Evolutionary conservation across 1,140 invertebrate genomes (phyloP), one percentile per base, ranked within the genome.

Genomic region (Cydia fagiglandana): DNA sequence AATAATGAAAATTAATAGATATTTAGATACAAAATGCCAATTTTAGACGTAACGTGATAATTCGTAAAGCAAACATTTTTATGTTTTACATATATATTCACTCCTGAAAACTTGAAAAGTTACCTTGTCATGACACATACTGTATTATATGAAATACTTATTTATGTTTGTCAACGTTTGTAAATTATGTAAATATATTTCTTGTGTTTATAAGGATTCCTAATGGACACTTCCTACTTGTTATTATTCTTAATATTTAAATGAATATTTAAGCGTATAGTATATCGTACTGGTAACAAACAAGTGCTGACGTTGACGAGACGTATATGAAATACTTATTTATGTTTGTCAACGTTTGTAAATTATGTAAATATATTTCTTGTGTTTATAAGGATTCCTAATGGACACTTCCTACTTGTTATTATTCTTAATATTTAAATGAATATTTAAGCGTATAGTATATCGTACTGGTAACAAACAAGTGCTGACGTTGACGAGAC

Each of bases 351-450:
- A 10, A 10, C 6, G n/a, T 61, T 24, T 61, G 56, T 61, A 61
- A 61, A 61, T 61, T 24, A 24, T 61, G 56, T 61, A 61, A 61
- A 61, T 61, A 61, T 24, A 10, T 61, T 24, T 24, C 15, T 61
- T 24, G n/a, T 17, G 56, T n/a, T 20, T 24, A 61, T 24, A 61
- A 20, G 7, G 6, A 24, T 56, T 17, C 53, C 5, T 17, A 56
- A 56, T 9, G n/a, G 12, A n/a, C 47, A 17, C 15, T 56, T 56
- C n/a, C 53, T n/a, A 17, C 15, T 56, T 56, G 6, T 17, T 56
- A 56, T 20, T 56, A 56, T 56, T 56, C 17, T 17, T 56, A 56
- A 56, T 56, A 56, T 56, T 56, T 56, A 56, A 56, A 56, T 56
- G 3, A 17, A 7, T 17, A 17, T 61, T 61, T 61, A 20, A 61